Percentiles rank a stretch among this genome's conserved stretches.
Conservation (phyloP, 2,797 vertebrate genomes). For the Bradypodion pumilum region DNA sequence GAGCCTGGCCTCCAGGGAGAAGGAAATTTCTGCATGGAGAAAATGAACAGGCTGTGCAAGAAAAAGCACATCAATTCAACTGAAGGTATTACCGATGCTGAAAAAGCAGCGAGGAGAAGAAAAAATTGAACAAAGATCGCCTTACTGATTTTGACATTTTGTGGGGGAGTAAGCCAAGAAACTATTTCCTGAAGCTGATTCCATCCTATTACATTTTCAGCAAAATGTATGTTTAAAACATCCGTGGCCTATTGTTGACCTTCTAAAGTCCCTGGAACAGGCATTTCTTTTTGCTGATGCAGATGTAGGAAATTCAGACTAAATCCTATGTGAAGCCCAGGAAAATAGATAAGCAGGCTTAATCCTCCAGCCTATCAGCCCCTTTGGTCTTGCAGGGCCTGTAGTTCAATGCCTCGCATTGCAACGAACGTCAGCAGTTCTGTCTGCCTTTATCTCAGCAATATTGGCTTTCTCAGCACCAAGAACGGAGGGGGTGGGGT, state of each 20-base stretch:
- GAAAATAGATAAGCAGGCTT: slow-evolving; percentile 64
- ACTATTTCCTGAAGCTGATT: slow-evolving; percentile 43
- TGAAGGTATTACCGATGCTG: slow-evolving; percentile 20
- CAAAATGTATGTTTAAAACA: slow-evolving; percentile 49
- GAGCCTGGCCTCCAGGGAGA: neutral
- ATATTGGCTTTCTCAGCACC: neutral
- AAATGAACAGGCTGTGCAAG: slow-evolving; percentile 10
- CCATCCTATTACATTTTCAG: slow-evolving; percentile 26
- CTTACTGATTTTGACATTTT: slow-evolving; percentile 6
- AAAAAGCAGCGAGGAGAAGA: neutral
- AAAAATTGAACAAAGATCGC: slow-evolving; percentile 39
- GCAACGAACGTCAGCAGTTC: slow-evolving; percentile 69
- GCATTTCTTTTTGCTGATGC: slow-evolving; percentile 56
- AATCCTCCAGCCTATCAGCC: slow-evolving; percentile 53
- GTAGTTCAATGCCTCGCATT: slow-evolving; percentile 42
- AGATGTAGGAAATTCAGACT: slow-evolving; percentile 66
- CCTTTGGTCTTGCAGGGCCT: slow-evolving; percentile 30
- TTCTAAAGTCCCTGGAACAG: slow-evolving; percentile 6
- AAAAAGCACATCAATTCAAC: neutral
- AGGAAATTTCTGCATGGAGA: slow-evolving; percentile 28
- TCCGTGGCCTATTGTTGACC: slow-evolving; percentile 56
- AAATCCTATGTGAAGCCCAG: slow-evolving; percentile 59
- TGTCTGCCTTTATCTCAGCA: neutral
- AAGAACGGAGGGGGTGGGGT: slow-evolving; percentile 1
- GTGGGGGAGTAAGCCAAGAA: slow-evolving; percentile 10